Conservation (phyloP, 2,888 invertebrate genomes). For the Sinopyrophorus schimmeli region DNA sequence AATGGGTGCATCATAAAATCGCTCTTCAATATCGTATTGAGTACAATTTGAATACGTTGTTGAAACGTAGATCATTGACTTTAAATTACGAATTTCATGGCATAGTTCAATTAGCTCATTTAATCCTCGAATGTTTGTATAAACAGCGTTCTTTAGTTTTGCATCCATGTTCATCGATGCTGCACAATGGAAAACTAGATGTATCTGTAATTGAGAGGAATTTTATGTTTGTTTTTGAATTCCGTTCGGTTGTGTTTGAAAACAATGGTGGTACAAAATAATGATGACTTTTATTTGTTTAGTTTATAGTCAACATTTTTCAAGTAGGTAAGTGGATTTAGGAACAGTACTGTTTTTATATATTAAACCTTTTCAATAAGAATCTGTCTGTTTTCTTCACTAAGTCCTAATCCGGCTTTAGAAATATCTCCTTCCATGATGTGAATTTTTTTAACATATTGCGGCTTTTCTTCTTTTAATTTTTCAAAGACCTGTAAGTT, state of each 20-base stretch:
- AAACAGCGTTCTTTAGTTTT: constrained; percentile 38
- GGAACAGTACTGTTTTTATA: too few relatives aligned
- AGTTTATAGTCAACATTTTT: too few relatives aligned
- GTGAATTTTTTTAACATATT: constrained; percentile 35
- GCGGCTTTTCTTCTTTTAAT: constrained; percentile 13
- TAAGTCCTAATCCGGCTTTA: constrained; percentile 17
- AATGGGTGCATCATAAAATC: constrained; percentile 53
- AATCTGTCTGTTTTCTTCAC: constrained; percentile 2
- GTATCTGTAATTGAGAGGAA: constrained; percentile 34
- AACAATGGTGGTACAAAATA: too few relatives aligned
- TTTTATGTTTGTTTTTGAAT: too few relatives aligned
- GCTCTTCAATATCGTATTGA: constrained; percentile 50
- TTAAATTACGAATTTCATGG: constrained; percentile 29
- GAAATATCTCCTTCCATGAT: constrained; percentile 41
- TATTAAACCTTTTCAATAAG: constrained; percentile 34
- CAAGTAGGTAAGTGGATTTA: too few relatives aligned
- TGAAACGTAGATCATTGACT: constrained; percentile 49
- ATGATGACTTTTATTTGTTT: too few relatives aligned
- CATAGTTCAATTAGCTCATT: constrained; percentile 36
- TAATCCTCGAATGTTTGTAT: constrained; percentile 42
- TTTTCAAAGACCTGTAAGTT: constrained; percentile 23
- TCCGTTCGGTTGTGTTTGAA: too few relatives aligned
- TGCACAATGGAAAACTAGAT: constrained; percentile 44
- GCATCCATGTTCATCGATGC: constrained; percentile 43
- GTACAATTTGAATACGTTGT: constrained; percentile 51